A percentile compares a stretch with the other conserved stretches of the same genome.
These are phyloP conservation scores for Sussaba pulchella DNA, from an alignment of 2,888 invertebrate species.

Conservation along the genomic window DNA sequence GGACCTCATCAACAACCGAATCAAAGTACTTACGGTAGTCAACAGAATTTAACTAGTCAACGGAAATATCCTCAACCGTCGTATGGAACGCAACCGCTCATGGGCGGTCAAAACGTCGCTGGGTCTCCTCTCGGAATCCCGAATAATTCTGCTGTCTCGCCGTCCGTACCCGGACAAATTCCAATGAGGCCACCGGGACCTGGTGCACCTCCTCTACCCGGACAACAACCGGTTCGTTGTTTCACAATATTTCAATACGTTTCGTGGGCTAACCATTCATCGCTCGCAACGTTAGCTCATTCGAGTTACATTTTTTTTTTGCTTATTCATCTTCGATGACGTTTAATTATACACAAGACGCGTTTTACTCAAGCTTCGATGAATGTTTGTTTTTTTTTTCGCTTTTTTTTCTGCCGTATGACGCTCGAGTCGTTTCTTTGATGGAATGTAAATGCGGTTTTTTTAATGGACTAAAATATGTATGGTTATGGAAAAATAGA, in stretches of 20 bases:
- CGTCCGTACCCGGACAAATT: conserved; percentile 57
- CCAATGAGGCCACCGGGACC: conserved; percentile 62
- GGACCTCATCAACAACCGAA: conserved; percentile 53
- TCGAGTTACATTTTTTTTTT: not conserved
- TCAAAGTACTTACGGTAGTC: conserved; percentile 70
- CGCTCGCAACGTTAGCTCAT: too few species aligned
- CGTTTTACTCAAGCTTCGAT: not conserved
- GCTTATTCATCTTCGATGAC: conserved; percentile 1
- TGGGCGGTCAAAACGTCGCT: conserved; percentile 68
- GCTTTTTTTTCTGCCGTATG: not conserved
- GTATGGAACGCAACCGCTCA: conserved; percentile 69
- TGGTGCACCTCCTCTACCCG: conserved; percentile 68
- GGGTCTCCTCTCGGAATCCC: conserved; percentile 35
- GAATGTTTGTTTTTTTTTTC: too few species aligned
- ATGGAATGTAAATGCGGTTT: too few species aligned
- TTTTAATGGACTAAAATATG: not conserved
- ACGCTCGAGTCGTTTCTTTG: not conserved
- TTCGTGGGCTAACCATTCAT: too few species aligned
- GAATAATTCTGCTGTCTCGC: conserved; percentile 42
- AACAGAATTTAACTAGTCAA: conserved; percentile 77
- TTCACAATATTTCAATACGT: not conserved
- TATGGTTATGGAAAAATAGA: not conserved
- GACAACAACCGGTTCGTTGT: conserved; percentile 71
- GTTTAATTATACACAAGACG: not conserved
- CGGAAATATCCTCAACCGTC: conserved; percentile 74